phyloP scores from a whole-genome alignment of 1,140 invertebrate species.

The Cherax destructor region DNA sequence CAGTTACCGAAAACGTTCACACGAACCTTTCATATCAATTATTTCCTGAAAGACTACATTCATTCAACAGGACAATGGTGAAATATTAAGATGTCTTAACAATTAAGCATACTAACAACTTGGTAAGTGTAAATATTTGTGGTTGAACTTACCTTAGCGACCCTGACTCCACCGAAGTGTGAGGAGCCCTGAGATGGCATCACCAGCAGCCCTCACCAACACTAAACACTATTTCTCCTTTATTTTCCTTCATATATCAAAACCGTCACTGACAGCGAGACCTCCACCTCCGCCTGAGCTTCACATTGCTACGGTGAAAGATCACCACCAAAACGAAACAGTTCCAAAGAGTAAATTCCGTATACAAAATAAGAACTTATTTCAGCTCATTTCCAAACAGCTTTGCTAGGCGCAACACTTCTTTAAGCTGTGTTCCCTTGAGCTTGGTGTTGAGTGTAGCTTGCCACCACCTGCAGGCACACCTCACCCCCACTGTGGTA shows the following conservation, averaged over 20 bases:
- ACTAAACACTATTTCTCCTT: not conserved
- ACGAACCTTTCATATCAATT: too few species aligned
- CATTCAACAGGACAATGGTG: too few species aligned
- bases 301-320: not conserved
- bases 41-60: too few species aligned
- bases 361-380: not conserved
- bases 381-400: not conserved
- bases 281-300: not conserved
- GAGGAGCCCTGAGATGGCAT: conserved; percentile 56
- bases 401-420: not conserved
- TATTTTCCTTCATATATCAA: not conserved
- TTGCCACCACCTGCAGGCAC: not conserved
- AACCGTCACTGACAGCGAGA: not conserved
- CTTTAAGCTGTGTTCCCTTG: not conserved
- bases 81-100: too few species aligned
- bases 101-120: not conserved
- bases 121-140: not conserved
- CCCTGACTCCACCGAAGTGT: conserved; percentile 57
- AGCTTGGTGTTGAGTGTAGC: conserved; percentile 1
- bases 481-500: not conserved
- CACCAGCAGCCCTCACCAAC: conserved; percentile 53
- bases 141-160: conserved; percentile 46
- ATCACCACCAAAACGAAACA: not conserved
- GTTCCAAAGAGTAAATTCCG: not conserved
- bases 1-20: conserved; percentile 15